These are phyloP conservation scores for Grammomys surdaster DNA, from an alignment of 2,113 vertebrate species.

Conservation along the genomic window DNA sequence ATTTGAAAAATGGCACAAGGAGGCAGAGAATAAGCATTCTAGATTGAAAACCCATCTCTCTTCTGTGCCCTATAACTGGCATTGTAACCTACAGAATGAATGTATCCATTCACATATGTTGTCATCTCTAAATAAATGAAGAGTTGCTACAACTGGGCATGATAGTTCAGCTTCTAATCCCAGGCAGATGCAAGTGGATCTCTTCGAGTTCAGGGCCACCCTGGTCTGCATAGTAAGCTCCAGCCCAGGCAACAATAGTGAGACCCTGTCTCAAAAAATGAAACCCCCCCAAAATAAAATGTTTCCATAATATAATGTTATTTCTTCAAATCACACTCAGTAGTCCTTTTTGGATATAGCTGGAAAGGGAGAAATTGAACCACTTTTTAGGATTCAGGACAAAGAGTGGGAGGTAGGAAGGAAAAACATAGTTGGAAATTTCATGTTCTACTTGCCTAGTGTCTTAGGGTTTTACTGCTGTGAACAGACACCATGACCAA, in stretches of 20 bases:
- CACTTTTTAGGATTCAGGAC: conserved; percentile 14
- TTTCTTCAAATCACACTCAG: conserved; percentile 57
- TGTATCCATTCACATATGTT: background rate
- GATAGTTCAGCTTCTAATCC: background rate
- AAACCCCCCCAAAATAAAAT: background rate
- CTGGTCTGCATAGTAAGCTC: background rate
- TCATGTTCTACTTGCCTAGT: background rate
- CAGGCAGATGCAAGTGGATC: background rate
- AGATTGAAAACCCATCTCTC: no score
- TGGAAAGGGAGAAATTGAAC: background rate
- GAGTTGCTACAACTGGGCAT: conserved; percentile 27
- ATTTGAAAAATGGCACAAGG: conserved; percentile 58
- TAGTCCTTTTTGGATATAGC: conserved; percentile 42
- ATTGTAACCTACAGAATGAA: conserved; percentile 41
- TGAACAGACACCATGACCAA: no score
- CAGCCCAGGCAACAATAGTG: background rate
- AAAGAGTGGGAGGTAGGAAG: background rate
- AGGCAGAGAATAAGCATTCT: no score
- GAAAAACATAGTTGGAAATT: conserved; percentile 12
- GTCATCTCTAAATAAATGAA: conserved; percentile 52
- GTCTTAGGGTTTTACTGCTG: no score
- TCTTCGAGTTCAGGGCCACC: background rate
- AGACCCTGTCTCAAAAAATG: background rate
- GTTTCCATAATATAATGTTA: conserved; percentile 47
- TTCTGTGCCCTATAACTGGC: conserved; percentile 43